A percentile compares a stretch with the other conserved stretches of the same genome.
These are phyloP conservation scores for Sicus ferrugineus DNA, from an alignment of 2,888 invertebrate species.

Conservation along the genomic window DNA sequence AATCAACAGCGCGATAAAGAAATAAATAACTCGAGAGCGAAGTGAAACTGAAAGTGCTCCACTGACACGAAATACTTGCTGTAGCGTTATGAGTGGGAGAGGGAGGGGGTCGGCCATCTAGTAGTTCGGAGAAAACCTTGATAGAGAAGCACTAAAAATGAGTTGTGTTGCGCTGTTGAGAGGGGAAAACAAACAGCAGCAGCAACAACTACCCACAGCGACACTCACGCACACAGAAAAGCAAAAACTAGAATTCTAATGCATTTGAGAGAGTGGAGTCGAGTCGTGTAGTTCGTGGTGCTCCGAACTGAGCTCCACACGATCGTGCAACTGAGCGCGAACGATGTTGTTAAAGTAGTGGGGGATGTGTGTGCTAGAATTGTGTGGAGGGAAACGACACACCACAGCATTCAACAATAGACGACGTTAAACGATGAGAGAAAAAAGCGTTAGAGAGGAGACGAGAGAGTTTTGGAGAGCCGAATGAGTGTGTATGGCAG, in stretches of 20 bases:
- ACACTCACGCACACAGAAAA: constrained; percentile 2
- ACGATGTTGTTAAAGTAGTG: no score
- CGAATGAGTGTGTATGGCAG: no score
- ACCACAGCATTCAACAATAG: not conserved
- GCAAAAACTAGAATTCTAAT: not conserved
- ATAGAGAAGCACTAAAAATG: constrained; percentile 16
- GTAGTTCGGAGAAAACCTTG: constrained; percentile 31
- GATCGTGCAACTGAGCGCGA: no score
- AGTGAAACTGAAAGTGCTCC: constrained; percentile 60
- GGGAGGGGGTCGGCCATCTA: constrained; percentile 11
- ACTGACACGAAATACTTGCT: constrained; percentile 59
- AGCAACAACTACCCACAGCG: not conserved
- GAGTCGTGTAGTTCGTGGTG: not conserved
- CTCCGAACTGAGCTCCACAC: no score
- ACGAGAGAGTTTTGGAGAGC: constrained; percentile 6
- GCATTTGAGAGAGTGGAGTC: constrained; percentile 1
- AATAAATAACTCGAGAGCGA: constrained; percentile 18
- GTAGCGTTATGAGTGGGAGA: constrained; percentile 31
- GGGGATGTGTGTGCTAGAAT: no score
- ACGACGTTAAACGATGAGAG: constrained; percentile 8
- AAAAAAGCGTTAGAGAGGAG: constrained; percentile 20
- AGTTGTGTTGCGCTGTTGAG: constrained; percentile 1
- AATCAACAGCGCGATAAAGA: not conserved
- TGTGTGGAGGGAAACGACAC: not conserved
- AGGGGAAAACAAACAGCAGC: not conserved